Evolutionary conservation across 2,888 invertebrate genomes (phyloP).

Genomic region (Hybos culiciformis): DNA sequence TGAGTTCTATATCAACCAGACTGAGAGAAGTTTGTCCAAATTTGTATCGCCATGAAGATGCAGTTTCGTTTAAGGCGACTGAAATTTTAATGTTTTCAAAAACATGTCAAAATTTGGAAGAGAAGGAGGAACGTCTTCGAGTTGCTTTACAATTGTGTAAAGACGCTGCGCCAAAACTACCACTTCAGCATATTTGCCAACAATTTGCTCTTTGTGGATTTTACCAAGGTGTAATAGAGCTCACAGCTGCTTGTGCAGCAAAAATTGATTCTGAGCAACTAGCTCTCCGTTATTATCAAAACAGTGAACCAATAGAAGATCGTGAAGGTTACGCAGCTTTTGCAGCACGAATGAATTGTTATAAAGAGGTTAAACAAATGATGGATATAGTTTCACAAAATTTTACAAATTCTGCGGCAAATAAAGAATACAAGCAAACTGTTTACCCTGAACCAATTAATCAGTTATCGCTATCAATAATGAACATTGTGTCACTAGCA

Average conservation of each 20-base stretch:
- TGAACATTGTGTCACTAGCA: constrained; percentile 50
- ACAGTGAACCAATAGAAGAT: constrained; percentile 69
- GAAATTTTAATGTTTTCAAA: constrained; percentile 77
- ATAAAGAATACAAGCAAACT: constrained; percentile 19
- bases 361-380: constrained; percentile 71
- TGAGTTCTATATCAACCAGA: constrained; percentile 77
- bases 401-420: constrained; percentile 23
- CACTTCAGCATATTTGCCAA: constrained; percentile 69
- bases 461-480: constrained; percentile 35
- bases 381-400: constrained; percentile 42
- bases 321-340: constrained; percentile 66
- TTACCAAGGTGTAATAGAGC: constrained; percentile 78
- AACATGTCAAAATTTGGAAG: constrained; percentile 54
- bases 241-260: constrained; percentile 70
- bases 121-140: constrained; percentile 61
- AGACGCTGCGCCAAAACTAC: constrained; percentile 76
- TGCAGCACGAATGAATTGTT: constrained; percentile 67
- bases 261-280: constrained; percentile 81
- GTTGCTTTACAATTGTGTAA: constrained; percentile 76
- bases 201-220: constrained; percentile 69
- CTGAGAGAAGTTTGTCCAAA: constrained; percentile 85
- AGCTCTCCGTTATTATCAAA: constrained; percentile 76
- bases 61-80: constrained; percentile 88
- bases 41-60: constrained; percentile 88
- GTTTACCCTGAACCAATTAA: constrained; percentile 16